A percentile compares a stretch with the other conserved stretches of the same genome.
phyloP scores from a whole-genome alignment of 2,113 vertebrate species.

The Colaptes auratus region DNA sequence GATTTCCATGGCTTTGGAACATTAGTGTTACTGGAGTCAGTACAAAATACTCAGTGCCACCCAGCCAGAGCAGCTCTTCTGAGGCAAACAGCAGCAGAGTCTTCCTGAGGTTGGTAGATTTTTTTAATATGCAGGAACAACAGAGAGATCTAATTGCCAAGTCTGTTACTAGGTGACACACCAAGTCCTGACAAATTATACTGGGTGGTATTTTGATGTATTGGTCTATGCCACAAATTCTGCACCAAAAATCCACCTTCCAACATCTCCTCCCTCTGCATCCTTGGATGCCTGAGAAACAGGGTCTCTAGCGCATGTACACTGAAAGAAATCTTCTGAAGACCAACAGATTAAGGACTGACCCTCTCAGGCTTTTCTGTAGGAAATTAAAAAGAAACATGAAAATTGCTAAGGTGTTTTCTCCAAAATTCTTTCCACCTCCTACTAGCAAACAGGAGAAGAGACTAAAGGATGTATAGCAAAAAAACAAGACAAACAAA shows the following conservation, averaged over 20 bases:
- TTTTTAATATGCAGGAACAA: background rate
- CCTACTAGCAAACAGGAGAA: background rate
- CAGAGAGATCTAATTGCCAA: conserved; percentile 33
- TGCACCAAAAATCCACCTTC: background rate
- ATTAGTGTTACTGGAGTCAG: background rate
- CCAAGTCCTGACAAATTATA: conserved; percentile 19
- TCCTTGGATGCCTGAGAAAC: background rate
- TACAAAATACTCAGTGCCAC: background rate
- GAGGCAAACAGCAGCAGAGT: background rate
- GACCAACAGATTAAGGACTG: background rate
- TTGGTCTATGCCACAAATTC: background rate
- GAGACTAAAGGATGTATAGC: background rate
- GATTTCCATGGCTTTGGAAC: background rate
- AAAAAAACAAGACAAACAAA: background rate
- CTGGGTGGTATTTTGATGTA: conserved; percentile 16
- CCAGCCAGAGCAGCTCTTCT: background rate
- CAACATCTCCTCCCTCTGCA: background rate
- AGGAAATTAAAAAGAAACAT: background rate
- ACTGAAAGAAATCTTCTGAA: background rate
- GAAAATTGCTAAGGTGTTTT: background rate
- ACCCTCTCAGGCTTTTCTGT: background rate
- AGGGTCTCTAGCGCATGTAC: background rate
- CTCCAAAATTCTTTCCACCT: background rate
- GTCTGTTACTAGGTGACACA: conserved; percentile 63
- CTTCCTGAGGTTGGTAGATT: background rate